Percentiles rank a stretch among this genome's conserved stretches.
These are phyloP conservation scores for Calephelis virginiensis DNA, from an alignment of 1,140 invertebrate species.

Conservation along the genomic window DNA sequence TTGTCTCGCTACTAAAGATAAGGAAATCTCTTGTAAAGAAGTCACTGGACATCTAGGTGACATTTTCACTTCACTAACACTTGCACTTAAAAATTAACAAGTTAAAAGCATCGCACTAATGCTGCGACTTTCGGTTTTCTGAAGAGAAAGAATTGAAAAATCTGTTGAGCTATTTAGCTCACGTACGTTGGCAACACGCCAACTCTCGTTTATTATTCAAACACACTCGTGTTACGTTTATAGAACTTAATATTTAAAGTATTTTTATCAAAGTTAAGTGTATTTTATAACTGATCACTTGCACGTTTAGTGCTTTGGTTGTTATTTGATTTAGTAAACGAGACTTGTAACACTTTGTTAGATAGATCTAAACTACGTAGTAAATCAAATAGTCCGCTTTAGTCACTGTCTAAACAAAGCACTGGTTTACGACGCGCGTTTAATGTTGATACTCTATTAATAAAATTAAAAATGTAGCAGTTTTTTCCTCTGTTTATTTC, in stretches of 20 bases:
- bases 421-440: conserved; percentile 4
- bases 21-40: conserved; percentile 64
- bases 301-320: conserved; percentile 19
- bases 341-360: background rate
- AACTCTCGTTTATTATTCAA: conserved; percentile 67
- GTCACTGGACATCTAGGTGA: conserved; percentile 73
- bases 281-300: conserved; percentile 32
- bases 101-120: conserved; percentile 46
- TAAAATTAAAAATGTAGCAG: background rate
- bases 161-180: conserved; percentile 59
- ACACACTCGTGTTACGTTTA: conserved; percentile 65
- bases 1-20: conserved; percentile 73
- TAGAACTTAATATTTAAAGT: conserved; percentile 74
- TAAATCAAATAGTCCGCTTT: background rate
- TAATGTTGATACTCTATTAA: conserved; percentile 5
- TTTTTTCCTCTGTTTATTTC: background rate
- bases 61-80: conserved; percentile 61
- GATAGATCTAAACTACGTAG: conserved; percentile 1
- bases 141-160: conserved; percentile 65
- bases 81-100: conserved; percentile 32
- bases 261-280: conserved; percentile 51
- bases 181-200: conserved; percentile 65
- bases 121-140: conserved; percentile 47
- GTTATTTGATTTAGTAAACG: background rate
- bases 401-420: conserved; percentile 15